Percentiles rank a stretch among this genome's conserved stretches.
Evolutionary conservation across 2,888 invertebrate species (phyloP).

Genomic region (Torymus aiolomorphi): DNA sequence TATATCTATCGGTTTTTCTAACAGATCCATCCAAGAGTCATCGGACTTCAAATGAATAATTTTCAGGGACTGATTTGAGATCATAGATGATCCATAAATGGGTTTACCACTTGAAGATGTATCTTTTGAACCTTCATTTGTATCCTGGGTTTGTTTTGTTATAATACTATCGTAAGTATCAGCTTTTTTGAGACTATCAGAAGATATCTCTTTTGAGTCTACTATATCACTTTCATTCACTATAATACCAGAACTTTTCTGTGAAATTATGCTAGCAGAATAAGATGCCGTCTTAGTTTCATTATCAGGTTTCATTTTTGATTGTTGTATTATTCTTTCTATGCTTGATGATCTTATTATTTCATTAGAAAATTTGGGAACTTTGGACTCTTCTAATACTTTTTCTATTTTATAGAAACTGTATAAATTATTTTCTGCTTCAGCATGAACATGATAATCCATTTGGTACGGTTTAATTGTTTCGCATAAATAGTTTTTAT

Average conservation of each 20-base stretch:
- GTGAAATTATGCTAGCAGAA: neutral
- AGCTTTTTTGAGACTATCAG: no score
- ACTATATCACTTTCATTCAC: no score
- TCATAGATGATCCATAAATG: no score
- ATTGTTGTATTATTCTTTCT: slow-evolving; percentile 67
- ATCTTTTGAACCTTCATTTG: no score
- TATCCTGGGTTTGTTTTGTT: no score
- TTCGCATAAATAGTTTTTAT: slow-evolving; percentile 57
- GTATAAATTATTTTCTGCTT: slow-evolving; percentile 69
- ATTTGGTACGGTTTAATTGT: slow-evolving; percentile 67
- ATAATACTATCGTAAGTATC: no score
- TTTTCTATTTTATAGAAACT: slow-evolving; percentile 65
- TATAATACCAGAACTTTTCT: no score
- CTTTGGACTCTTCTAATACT: slow-evolving; percentile 62
- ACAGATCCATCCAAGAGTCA: slow-evolving; percentile 66
- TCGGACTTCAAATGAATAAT: slow-evolving; percentile 53
- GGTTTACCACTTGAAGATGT: no score
- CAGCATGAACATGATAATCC: slow-evolving; percentile 66
- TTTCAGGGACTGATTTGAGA: neutral
- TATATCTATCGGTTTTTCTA: slow-evolving; percentile 67
- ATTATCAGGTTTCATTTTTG: slow-evolving; percentile 64
- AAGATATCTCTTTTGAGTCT: no score
- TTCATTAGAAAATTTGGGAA: slow-evolving; percentile 49
- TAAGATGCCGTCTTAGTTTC: neutral
- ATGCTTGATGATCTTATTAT: slow-evolving; percentile 60